phyloP scores from a whole-genome alignment of 2,888 invertebrate genomes.

The Troides helena region DNA sequence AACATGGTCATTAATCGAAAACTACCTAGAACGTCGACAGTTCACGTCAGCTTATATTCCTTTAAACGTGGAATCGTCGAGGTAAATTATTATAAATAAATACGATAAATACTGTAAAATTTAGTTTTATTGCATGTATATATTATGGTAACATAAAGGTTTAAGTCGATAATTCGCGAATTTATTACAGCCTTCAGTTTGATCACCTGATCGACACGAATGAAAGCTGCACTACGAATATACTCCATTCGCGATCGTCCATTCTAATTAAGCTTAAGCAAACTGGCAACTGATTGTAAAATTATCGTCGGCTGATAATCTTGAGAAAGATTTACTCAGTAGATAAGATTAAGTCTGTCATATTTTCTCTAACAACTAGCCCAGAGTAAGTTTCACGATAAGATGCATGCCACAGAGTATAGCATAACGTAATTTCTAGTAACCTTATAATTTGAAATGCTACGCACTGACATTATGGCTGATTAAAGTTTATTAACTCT shows the following conservation, averaged over 20 bases:
- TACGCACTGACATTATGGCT: slow-evolving; percentile 13
- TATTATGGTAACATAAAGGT: slow-evolving; percentile 55
- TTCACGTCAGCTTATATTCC: too few species aligned
- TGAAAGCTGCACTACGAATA: slow-evolving; percentile 2
- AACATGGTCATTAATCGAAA: too few species aligned
- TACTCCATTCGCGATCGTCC: slow-evolving; percentile 5
- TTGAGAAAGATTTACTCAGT: slow-evolving; percentile 36
- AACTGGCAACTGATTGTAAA: slow-evolving; percentile 19
- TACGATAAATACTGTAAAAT: too few species aligned
- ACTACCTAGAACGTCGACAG: too few species aligned
- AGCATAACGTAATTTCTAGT: slow-evolving; percentile 19
- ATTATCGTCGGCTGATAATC: slow-evolving; percentile 26
- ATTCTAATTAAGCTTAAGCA: slow-evolving; percentile 16
- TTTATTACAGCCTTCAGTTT: slow-evolving; percentile 47
- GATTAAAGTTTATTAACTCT: slow-evolving; percentile 24
- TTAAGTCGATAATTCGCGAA: slow-evolving; percentile 58
- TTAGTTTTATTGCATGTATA: slow-evolving; percentile 37
- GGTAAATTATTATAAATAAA: too few species aligned
- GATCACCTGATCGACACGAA: slow-evolving; percentile 9
- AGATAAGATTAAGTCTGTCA: slow-evolving; percentile 37
- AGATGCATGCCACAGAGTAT: slow-evolving; percentile 2
- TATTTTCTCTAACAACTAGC: slow-evolving; percentile 35
- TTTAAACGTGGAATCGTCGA: too few species aligned
- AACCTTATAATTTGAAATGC: slow-evolving; percentile 26
- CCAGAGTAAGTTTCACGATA: slow-evolving; percentile 11